Evolutionary conservation across 2,113 vertebrate genomes (phyloP), one percentile per base, ranked within the genome.

Genomic region (Megaceryle maxima): DNA sequence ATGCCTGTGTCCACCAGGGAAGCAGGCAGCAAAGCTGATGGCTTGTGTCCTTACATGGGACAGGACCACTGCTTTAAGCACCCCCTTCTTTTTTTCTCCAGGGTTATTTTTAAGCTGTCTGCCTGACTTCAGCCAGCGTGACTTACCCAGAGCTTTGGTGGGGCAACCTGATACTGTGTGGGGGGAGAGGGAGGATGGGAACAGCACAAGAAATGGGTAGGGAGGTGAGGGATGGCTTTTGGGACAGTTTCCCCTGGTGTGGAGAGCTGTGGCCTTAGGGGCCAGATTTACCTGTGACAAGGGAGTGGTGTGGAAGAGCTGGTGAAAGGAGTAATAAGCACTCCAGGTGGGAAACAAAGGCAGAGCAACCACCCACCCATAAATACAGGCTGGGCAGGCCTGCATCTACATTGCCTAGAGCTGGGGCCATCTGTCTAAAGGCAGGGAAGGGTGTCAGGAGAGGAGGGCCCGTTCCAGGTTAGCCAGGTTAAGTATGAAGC

Each of bases 291-390:
- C 57, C 39, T 41, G 9, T 3, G 17, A 35, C 39, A 64, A 86
- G 63, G 35, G 72, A 94, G 26, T 55, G 8, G 12, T 1, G 0
- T 50, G 9, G 60, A 78, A 72, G 64, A 78, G 48, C 21, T 74
- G 69, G 29, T 37, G 41, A 91, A 87, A 93, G n/a, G 8, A 69
- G 1, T 18, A 84, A 86, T 79, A 57, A 96, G 25, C 26, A 37
- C 57, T 66, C n/a, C 57, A 84, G 92, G 77, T 95, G 86, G 88
- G 70, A 91, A 93, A 92, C 20, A 74, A 82, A 82, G 20, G 29
- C 3, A 95, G 8, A 8, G 26, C 7, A 94, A 56, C 80, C 76
- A 86, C 95, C 86, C 13, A 14, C 83, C 66, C 77, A 82, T 94
- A 96, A 94, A 91, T 84, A 82, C 3, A 84, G 80, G 35, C 69